phyloP scores from a whole-genome alignment of 2,888 invertebrate species.

The Tiphia femorata region DNA sequence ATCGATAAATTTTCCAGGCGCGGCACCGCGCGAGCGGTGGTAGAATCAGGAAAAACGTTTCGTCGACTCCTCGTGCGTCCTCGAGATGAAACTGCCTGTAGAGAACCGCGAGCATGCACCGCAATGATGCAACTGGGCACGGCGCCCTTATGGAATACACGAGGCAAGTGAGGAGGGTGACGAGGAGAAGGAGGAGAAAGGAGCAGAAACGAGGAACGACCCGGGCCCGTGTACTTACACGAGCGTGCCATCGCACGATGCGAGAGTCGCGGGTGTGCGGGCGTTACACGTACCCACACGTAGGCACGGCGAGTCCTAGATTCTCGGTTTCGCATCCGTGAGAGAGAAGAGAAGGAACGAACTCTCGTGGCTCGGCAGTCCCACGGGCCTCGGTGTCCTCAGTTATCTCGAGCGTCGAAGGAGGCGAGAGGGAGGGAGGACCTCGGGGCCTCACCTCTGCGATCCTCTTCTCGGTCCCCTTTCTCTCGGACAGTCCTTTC shows the following conservation, averaged over 20 bases:
- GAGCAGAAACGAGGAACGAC: conserved; percentile 4
- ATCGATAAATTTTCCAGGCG: too few relatives aligned
- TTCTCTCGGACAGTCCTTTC: conserved; percentile 48
- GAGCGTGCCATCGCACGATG: too few relatives aligned
- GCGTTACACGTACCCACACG: conserved; percentile 21
- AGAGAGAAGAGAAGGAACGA: conserved; percentile 49
- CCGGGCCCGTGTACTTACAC: conserved; percentile 1
- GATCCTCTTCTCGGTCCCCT: conserved; percentile 46
- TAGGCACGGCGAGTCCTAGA: conserved; percentile 53
- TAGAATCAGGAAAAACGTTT: too few relatives aligned
- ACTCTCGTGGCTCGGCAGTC: conserved; percentile 48
- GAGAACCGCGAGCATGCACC: conserved; percentile 14
- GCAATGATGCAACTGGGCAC: conserved; percentile 45
- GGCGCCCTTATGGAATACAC: conserved; percentile 48
- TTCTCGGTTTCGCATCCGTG: conserved; percentile 57
- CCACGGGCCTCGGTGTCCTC: conserved; percentile 55
- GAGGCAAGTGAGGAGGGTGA: too few relatives aligned
- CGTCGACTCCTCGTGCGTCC: too few relatives aligned
- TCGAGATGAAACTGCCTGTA: conserved; percentile 40
- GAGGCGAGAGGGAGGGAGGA: conserved; percentile 5
- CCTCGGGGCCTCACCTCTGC: conserved; percentile 34
- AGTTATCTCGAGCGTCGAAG: conserved; percentile 41
- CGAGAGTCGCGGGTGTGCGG: conserved; percentile 4
- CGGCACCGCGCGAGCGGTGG: too few relatives aligned
- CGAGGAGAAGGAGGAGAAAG: conserved; percentile 45